phyloP scores from a whole-genome alignment of 2,888 invertebrate species.

The Rhorus exstirpatorius region DNA sequence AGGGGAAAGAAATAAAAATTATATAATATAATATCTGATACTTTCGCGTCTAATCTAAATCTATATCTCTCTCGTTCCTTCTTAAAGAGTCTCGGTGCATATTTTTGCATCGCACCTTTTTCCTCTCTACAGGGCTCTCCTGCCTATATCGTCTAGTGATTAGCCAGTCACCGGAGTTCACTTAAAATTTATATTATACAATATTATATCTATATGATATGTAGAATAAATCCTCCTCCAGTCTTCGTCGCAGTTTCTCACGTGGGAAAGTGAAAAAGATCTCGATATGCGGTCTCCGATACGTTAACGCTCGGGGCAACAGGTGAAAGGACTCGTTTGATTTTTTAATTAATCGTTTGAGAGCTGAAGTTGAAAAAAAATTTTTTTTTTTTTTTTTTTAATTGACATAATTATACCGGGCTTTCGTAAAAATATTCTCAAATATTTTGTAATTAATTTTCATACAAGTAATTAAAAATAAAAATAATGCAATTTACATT shows the following conservation, averaged over 20 bases:
- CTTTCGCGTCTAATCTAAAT: slow-evolving; percentile 56
- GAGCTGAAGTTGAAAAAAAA: neutral
- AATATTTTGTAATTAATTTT: no score
- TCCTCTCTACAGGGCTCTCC: slow-evolving; percentile 31
- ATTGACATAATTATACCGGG: no score
- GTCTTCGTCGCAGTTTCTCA: slow-evolving; percentile 54
- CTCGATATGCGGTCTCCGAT: slow-evolving; percentile 41
- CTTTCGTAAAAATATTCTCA: no score
- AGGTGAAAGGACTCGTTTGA: slow-evolving; percentile 19
- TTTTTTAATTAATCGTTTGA: slow-evolving; percentile 28
- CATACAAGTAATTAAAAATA: no score
- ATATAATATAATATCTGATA: slow-evolving; percentile 18
- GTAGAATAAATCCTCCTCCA: slow-evolving; percentile 23
- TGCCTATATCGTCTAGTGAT: slow-evolving; percentile 56
- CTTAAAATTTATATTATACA: slow-evolving; percentile 30
- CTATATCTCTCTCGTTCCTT: slow-evolving; percentile 27
- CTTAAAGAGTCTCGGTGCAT: slow-evolving; percentile 14
- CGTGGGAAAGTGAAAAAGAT: slow-evolving; percentile 68
- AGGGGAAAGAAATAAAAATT: slow-evolving; percentile 6
- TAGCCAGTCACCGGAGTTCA: slow-evolving; percentile 60
- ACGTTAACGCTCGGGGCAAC: slow-evolving; percentile 6
- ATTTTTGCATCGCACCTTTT: slow-evolving; percentile 52
- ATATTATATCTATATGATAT: slow-evolving; percentile 26
- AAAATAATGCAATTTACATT: no score
- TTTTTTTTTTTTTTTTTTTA: neutral